Evolutionary conservation across 2,113 vertebrate genomes (phyloP).

Genomic region (Urocolius indicus): DNA sequence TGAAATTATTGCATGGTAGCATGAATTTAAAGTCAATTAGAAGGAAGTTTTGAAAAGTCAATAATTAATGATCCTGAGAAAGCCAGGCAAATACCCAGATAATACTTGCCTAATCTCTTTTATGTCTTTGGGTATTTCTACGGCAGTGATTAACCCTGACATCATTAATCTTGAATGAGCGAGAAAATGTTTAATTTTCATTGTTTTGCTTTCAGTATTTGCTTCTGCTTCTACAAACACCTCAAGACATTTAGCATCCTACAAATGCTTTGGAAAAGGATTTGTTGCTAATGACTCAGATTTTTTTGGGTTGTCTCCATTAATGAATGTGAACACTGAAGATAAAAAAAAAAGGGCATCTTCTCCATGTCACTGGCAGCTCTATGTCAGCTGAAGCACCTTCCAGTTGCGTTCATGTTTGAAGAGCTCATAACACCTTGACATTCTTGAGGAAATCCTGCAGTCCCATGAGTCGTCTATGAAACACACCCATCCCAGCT

Average conservation of each 20-base stretch:
- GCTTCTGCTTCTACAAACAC: conserved; percentile 31
- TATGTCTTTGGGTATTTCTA: conserved; percentile 26
- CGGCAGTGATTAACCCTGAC: conserved; percentile 16
- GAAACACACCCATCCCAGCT: neutral
- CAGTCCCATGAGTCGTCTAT: neutral
- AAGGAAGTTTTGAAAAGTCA: neutral
- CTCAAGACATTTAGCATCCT: conserved; percentile 25
- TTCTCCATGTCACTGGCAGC: neutral
- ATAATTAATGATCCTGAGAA: neutral
- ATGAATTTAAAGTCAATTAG: conserved; percentile 12
- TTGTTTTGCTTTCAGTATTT: conserved; percentile 26
- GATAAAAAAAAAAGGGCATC: neutral
- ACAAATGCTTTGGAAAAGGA: conserved; percentile 22
- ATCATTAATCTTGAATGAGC: conserved; percentile 27
- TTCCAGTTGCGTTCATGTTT: neutral
- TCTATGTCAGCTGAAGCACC: neutral
- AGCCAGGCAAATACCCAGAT: conserved; percentile 12
- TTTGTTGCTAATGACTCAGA: neutral
- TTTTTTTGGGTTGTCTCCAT: neutral
- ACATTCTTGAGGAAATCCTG: neutral
- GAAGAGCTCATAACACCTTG: neutral
- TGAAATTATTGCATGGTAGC: neutral
- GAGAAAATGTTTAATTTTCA: conserved; percentile 33
- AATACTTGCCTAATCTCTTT: conserved; percentile 1
- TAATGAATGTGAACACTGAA: neutral